phyloP scores from a whole-genome alignment of 2,888 invertebrate genomes.

The Euplexia lucipara region DNA sequence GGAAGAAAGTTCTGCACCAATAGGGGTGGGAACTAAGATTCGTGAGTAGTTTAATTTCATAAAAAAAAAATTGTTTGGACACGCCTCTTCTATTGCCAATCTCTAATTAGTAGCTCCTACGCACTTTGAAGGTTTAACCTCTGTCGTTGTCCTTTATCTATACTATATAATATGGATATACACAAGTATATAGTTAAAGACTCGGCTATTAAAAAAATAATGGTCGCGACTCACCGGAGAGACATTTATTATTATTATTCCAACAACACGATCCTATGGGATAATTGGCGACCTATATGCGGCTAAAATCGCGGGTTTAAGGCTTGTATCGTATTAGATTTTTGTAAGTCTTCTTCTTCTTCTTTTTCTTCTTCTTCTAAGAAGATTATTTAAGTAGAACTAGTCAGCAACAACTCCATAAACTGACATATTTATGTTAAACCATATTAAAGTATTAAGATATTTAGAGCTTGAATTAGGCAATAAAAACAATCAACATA shows the following conservation, averaged over 20 bases:
- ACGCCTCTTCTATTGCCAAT: neutral
- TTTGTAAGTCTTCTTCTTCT: too few species aligned
- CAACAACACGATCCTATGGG: too few species aligned
- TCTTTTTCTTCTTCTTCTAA: too few species aligned
- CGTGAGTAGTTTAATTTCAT: constrained; percentile 21
- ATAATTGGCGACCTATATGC: too few species aligned
- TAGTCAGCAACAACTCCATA: constrained; percentile 21
- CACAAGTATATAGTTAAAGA: too few species aligned
- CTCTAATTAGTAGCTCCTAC: neutral
- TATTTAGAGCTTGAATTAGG: constrained; percentile 52
- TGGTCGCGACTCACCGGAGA: too few species aligned
- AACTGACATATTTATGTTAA: constrained; percentile 42
- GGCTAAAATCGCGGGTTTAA: too few species aligned
- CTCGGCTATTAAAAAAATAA: too few species aligned
- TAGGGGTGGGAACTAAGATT: constrained; percentile 15
- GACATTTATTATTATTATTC: too few species aligned
- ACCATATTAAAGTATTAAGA: constrained; percentile 53
- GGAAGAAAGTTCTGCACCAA: constrained; percentile 36
- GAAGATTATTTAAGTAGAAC: constrained; percentile 18
- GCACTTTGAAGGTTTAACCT: neutral
- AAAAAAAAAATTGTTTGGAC: neutral
- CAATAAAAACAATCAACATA: constrained; percentile 58
- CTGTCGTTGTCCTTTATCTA: neutral
- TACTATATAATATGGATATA: too few species aligned
- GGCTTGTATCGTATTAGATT: too few species aligned